Percentiles rank a stretch among this genome's conserved stretches.
Evolutionary conservation across 2,113 vertebrate species (phyloP).

Genomic region (Crypturellus undulatus): DNA sequence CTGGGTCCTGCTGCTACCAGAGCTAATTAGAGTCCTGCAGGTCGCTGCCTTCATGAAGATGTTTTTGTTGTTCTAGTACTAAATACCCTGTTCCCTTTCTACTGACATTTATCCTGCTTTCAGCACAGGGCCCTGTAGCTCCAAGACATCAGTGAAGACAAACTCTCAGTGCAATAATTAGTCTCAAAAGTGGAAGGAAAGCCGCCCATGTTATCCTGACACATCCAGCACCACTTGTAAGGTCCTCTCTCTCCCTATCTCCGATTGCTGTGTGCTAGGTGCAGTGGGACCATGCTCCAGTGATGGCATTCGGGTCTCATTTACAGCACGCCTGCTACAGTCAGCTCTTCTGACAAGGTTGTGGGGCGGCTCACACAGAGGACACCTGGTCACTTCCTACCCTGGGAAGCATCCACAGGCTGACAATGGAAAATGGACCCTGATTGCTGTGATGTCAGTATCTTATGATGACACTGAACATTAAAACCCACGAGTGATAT

Average conservation of each 20-base stretch:
- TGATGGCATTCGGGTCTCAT: neutral
- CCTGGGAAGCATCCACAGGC: neutral
- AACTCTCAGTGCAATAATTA: constrained; percentile 9
- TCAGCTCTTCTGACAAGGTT: neutral
- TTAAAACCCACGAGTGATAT: neutral
- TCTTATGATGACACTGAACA: neutral
- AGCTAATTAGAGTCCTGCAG: constrained; percentile 65
- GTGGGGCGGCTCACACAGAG: neutral
- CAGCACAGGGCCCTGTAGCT: constrained; percentile 12
- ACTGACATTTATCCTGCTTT: constrained; percentile 23
- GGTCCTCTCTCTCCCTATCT: neutral
- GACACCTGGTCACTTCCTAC: neutral
- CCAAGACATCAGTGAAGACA: neutral
- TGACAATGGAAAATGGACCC: neutral
- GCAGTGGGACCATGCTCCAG: neutral
- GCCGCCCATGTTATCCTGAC: neutral
- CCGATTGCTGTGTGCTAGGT: neutral
- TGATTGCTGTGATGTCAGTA: neutral
- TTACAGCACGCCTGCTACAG: neutral
- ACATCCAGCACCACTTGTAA: neutral
- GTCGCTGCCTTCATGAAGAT: constrained; percentile 48
- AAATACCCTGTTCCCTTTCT: neutral
- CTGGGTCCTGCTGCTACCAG: constrained; percentile 55
- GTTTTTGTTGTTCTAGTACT: constrained; percentile 44
- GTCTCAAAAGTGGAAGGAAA: constrained; percentile 15